Base-by-base conservation (phyloP, 2,888 invertebrate species). In the Andrena camellia region DNA sequence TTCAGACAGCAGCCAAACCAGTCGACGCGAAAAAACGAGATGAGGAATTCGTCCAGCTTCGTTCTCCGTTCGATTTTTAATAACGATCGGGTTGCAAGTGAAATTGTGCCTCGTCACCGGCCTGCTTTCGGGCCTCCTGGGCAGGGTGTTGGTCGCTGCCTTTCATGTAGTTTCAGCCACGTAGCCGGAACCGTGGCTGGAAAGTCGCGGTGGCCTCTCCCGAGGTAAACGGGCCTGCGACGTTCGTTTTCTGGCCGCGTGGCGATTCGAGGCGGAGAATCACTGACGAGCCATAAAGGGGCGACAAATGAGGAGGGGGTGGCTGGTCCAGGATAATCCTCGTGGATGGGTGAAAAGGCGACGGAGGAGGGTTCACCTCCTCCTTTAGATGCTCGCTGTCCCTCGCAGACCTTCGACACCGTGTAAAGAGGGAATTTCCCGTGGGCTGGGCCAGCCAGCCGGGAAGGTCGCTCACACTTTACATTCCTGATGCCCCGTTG, bases 321-420 rank as follows among this genome's bases (percentile, higher is more conserved):
- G 48, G 72, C 52, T 76, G 77, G 85, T 68, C 68, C 73, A 69
- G 81, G 82, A 87, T 88, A 87, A 88, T 88, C 87, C 87, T 81
- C 26, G 8, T 78, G 54, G 78, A 77, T 73, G 74, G 54, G 64
- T 42, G 70, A 62, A 78, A 68, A 78, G 67, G 33, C 72, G 59
- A 52, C 23, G 48, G 68, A 60, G 48, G 68, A 60, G 70, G 63
- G 48, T 66, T 35, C 20, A 31, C 62, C 31, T 31, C 10, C 63
- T 78, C 23, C 67, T 63, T 79, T 73, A 29, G 63, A 74, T 26
- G 67, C 33, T n/a, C 54, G 31, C 33, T 75, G 71, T 59, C 52
- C 71, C 76, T 54, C 3, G 69, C 54, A 54, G 62, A 69, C 70
- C 60, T 82, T 78, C 48, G 68, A 69, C 85, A 31, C 33, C n/a